Percentiles rank a stretch among this genome's conserved stretches.
These are phyloP conservation scores for Hypsibius dujardini DNA, from an alignment of 1,140 invertebrate genomes.

Conservation along the genomic window DNA sequence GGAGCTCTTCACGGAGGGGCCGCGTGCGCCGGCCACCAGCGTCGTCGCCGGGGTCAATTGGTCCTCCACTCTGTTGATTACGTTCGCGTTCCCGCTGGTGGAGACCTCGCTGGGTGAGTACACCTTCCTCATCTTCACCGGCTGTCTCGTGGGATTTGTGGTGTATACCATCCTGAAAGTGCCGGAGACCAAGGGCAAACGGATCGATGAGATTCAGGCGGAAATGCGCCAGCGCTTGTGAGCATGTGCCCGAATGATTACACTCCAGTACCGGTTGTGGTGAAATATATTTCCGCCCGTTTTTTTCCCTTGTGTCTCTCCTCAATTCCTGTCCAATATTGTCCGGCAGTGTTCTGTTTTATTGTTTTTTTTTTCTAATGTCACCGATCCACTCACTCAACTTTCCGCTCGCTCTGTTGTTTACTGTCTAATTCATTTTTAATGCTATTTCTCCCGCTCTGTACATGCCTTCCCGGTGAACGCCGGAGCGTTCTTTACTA, in stretches of 20 bases:
- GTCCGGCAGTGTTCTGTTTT: too few relatives aligned
- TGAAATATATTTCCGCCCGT: not conserved
- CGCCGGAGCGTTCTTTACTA: too few relatives aligned
- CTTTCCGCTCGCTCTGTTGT: too few relatives aligned
- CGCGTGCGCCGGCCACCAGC: constrained; percentile 23
- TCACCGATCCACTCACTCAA: too few relatives aligned
- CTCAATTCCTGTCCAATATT: too few relatives aligned
- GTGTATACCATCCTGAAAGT: constrained; percentile 39
- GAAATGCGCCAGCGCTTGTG: constrained; percentile 27
- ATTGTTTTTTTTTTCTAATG: too few relatives aligned
- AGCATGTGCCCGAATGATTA: constrained; percentile 13
- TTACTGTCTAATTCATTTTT: too few relatives aligned
- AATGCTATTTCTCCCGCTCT: too few relatives aligned
- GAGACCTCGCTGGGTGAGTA: constrained; percentile 32
- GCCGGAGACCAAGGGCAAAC: constrained; percentile 41
- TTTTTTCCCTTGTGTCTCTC: not conserved
- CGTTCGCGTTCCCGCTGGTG: constrained; percentile 24
- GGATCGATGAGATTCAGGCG: constrained; percentile 35
- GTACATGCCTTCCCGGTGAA: too few relatives aligned
- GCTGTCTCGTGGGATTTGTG: constrained; percentile 34
- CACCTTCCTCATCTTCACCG: constrained; percentile 39
- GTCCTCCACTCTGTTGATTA: constrained; percentile 24
- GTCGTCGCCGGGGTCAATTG: constrained; percentile 24
- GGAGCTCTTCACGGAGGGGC: constrained; percentile 25
- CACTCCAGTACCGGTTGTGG: not conserved